phyloP scores from a whole-genome alignment of 2,113 vertebrate species.

The Cephalopterus ornatus region DNA sequence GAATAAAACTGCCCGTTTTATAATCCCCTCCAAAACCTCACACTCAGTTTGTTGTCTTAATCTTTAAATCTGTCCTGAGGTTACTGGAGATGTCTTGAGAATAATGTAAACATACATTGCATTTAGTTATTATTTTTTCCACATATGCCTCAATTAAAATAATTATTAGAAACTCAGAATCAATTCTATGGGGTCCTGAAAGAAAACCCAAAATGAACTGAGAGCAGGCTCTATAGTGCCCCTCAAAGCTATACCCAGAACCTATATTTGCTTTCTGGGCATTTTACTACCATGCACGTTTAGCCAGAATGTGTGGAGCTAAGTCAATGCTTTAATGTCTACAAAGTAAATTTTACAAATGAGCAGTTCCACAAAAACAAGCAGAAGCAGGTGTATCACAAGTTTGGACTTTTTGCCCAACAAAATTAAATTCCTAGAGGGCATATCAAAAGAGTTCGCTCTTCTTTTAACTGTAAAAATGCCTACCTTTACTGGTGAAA shows the following conservation, averaged over 20 bases:
- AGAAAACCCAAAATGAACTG: not conserved
- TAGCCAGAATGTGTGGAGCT: not conserved
- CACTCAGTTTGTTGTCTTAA: not conserved
- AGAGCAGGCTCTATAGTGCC: not conserved
- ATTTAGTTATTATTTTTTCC: not conserved
- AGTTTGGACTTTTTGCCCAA: accelerated
- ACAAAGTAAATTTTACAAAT: not conserved
- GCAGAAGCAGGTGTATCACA: not conserved
- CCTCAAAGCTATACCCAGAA: not conserved
- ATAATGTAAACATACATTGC: not conserved
- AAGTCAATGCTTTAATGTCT: not conserved
- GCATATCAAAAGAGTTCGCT: not conserved
- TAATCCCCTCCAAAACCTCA: not conserved
- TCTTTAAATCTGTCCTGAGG: not conserved
- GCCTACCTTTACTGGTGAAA: conserved; percentile 96
- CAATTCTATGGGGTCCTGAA: not conserved
- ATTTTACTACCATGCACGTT: not conserved
- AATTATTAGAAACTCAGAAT: not conserved
- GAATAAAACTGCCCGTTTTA: not conserved
- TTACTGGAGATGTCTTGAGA: not conserved
- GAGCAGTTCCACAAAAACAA: not conserved
- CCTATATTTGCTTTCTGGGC: not conserved
- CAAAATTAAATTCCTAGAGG: not conserved
- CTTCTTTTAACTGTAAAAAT: not conserved
- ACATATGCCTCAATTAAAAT: not conserved